phyloP scores from a whole-genome alignment of 2,888 invertebrate genomes.

The Perizoma affinitatum region DNA sequence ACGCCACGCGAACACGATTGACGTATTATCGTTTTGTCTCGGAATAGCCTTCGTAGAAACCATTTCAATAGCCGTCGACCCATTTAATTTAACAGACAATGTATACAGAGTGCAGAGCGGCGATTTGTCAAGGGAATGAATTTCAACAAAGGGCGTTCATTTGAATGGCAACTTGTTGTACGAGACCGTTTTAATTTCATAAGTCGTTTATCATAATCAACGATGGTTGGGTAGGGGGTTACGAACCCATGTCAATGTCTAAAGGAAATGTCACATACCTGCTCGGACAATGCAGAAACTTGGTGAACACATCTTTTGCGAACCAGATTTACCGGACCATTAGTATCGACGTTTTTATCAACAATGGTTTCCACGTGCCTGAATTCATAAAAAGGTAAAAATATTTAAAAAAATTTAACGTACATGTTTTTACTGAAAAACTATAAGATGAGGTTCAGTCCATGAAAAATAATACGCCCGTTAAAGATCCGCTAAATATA shows the following conservation, averaged over 20 bases:
- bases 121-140: conserved; percentile 83
- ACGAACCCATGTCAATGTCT: conserved; percentile 81
- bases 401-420: too few species aligned
- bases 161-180: conserved; percentile 82
- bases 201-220: conserved; percentile 84
- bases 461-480: conserved; percentile 19
- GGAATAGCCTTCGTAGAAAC: conserved; percentile 73
- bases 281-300: conserved; percentile 68
- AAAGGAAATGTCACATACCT: conserved; percentile 78
- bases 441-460: conserved; percentile 14
- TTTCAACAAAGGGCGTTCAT: conserved; percentile 80
- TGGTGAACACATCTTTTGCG: conserved; percentile 58
- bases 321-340: conserved; percentile 37
- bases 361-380: too few species aligned
- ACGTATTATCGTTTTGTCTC: conserved; percentile 75
- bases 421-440: not conserved
- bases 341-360: too few species aligned
- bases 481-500: conserved; percentile 25
- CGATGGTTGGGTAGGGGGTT: conserved; percentile 49
- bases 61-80: conserved; percentile 70
- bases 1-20: conserved; percentile 69
- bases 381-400: too few species aligned
- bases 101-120: conserved; percentile 70
- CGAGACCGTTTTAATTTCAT: conserved; percentile 82
- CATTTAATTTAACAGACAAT: conserved; percentile 79